Conservation (phyloP, 2,888 invertebrate genomes). For the Colostygia pectinataria region DNA sequence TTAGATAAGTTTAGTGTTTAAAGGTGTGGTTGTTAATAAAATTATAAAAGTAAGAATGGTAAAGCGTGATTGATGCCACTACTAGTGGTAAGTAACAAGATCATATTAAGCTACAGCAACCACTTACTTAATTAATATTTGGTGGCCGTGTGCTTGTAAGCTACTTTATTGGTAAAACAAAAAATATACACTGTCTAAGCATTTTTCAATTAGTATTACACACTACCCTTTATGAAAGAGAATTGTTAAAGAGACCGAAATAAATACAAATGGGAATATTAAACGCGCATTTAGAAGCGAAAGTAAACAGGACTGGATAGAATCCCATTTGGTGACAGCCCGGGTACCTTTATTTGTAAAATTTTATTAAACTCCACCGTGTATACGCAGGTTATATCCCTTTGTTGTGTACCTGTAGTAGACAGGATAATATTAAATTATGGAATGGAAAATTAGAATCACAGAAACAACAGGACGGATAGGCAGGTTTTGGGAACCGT, state of each 20-base stretch:
- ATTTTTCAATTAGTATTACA: constrained; percentile 1
- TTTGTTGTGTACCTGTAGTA: constrained; percentile 26
- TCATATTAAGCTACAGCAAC: too few species aligned
- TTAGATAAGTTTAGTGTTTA: neutral
- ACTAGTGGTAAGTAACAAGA: too few species aligned
- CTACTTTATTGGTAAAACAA: neutral
- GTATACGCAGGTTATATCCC: neutral
- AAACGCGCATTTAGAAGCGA: neutral
- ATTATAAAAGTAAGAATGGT: too few species aligned
- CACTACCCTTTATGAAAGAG: neutral
- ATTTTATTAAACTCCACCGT: constrained; percentile 30
- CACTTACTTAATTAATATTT: too few species aligned
- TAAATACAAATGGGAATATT: neutral
- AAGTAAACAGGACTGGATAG: neutral
- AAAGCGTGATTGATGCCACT: too few species aligned
- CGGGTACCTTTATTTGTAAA: constrained; percentile 32
- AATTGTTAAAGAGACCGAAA: neutral
- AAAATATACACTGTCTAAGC: neutral
- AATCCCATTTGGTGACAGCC: constrained; percentile 11
- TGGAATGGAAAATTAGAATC: neutral
- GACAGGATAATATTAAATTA: constrained; percentile 12
- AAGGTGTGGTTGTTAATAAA: neutral
- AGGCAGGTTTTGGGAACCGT: too few species aligned
- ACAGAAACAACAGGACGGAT: too few species aligned
- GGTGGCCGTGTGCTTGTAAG: too few species aligned